Base-by-base conservation (phyloP, 2,888 invertebrate genomes). In the Hemicrepidius hirtus region DNA sequence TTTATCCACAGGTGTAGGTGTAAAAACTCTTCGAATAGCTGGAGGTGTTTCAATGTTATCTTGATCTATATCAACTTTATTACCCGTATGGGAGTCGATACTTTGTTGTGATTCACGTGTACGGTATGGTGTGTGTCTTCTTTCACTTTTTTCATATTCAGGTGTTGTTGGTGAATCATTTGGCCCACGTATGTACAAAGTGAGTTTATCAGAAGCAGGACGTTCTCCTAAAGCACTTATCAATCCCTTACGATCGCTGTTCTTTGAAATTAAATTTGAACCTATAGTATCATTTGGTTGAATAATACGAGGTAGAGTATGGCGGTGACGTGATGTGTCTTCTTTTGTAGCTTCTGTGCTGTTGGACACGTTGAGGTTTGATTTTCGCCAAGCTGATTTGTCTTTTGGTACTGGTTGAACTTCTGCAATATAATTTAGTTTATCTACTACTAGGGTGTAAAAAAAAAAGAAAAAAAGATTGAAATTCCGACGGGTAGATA, bases 41-140 rank as follows among this genome's bases (percentile, higher is more conserved):
- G 96, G 96, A 18, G 96, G 96, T 1, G 96, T 96, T 88, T 96
- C 96, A 35, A 96, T 94, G 80, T 96, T 96, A 80, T 96, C 96
- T 1, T 95, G 95, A 84, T 96, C 96, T 44, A 96, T 95, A 82
- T 96, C 95, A 10, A 93, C 91, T 83, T 92, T 92, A 79, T 94
- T 93, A 16, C 89, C 89, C 12, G 87, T 84, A 13, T 80, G 65
- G 13, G 73, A 68, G 69, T 80, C 80, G 4, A 74, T 37, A 18
- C 75, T 77, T 44, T 75, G 77, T 46, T 77, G 79, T 0, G 81
- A 78, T 49, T 81, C 80, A 18, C 77, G 73, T 35, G 72, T 71
- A 21, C 75, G 73, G 21, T 76, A 66, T 2, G 80, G 41, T 1
- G 75, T 71, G 59, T 74, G 41, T 7, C 70, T n/a, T n/a, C n/a